Evolutionary conservation across 2,797 vertebrate genomes (phyloP), one percentile per base, ranked within the genome.

Genomic region (Chaunax sp.): DNA sequence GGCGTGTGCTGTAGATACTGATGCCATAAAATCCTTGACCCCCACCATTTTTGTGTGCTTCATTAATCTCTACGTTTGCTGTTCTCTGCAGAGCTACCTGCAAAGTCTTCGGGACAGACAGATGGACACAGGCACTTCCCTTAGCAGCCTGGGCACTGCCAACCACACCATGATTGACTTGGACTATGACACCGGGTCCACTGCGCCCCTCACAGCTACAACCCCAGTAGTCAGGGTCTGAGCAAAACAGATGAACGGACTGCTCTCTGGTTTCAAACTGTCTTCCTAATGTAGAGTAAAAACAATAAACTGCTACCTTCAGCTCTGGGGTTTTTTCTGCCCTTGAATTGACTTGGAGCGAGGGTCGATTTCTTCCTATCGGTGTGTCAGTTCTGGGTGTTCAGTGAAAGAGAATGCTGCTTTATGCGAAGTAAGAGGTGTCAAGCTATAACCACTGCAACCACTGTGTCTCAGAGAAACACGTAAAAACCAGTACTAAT

Each of bases 81-180:
- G 3, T 23, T 57, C 51, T 54, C 45, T 30, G 28, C 87, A 96
- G 96, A 96, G 95, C 85, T 96, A 95, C 86, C 92, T 96, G 64
- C 95, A 95, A 93, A 96, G 95, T 89, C 90, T 96, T 72, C 92
- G 90, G 70, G 96, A 96, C 60, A 92, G 86, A 59, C 95, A 96
- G 50, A 91, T 89, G 86, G 94, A 93, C 85, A 94, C 94, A 9
- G 89, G 93, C 37, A 90, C 90, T 54, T 93, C 92, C 58, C 90
- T 93, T 91, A 95, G 93, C 90, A 94, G 93, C 83, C 80, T 93
- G 52, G 92, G 90, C 66, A 90, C 94, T 4, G 44, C 73, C 63
- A 92, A 93, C 80, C 92, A 93, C 74, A 92, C 94, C 50, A 45
- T 89, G 64, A 91, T 95, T 53, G 93, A 96, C 81, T 66, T 96